phyloP scores from a whole-genome alignment of 2,797 vertebrate species.

The Salmo trutta region DNA sequence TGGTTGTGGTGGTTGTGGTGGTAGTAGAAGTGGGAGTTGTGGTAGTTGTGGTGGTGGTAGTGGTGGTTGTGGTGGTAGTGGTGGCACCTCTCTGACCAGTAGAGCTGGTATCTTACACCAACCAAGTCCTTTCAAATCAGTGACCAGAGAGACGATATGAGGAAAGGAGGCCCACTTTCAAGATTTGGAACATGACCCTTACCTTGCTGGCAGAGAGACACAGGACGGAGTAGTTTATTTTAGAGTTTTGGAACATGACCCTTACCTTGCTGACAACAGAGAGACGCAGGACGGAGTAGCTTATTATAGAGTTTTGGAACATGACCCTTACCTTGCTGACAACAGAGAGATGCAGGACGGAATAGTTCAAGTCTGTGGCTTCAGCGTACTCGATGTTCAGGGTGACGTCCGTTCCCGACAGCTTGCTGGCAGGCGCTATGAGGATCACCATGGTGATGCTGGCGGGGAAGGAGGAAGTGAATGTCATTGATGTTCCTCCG shows the following conservation, averaged over 20 bases:
- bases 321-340: neutral
- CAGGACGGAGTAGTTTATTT: too few species aligned
- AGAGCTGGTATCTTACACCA: too few species aligned
- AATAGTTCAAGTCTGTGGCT: neutral
- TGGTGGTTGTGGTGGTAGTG: too few species aligned
- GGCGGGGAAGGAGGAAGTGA: neutral
- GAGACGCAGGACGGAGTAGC: constrained; percentile 6
- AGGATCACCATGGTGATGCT: constrained; percentile 3
- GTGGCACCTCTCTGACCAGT: too few species aligned
- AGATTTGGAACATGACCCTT: too few species aligned
- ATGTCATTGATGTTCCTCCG: constrained; percentile 8
- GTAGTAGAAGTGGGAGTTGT: too few species aligned
- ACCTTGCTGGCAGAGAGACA: too few species aligned
- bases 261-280: neutral
- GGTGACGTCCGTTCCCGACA: constrained; percentile 21
- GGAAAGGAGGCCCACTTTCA: too few species aligned
- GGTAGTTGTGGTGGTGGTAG: too few species aligned
- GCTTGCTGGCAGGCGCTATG: neutral
- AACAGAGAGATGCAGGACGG: neutral
- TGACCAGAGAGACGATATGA: neutral
- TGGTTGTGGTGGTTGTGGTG: too few species aligned
- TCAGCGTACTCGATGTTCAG: constrained; percentile 25
- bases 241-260: too few species aligned
- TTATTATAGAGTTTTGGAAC: neutral
- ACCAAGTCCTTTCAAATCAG: neutral